These are phyloP conservation scores for Agapornis canus DNA, from an alignment of 2,797 vertebrate species.

Conservation along the genomic window DNA sequence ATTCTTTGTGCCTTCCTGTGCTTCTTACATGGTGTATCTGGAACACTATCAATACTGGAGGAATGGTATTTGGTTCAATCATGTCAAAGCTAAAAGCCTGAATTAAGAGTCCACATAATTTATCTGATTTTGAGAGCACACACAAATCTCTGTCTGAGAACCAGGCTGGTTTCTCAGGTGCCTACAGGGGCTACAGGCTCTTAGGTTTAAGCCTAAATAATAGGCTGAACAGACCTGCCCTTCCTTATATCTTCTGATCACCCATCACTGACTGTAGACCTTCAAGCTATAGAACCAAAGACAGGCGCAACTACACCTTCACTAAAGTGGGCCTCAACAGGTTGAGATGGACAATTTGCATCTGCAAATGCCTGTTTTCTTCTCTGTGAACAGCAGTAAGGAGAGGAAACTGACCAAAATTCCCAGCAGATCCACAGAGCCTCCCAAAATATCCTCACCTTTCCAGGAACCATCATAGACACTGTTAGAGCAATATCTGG, in stretches of 20 bases:
- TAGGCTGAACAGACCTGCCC: background rate
- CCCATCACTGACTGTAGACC: background rate
- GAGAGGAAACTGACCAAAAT: background rate
- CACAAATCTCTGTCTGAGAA: background rate
- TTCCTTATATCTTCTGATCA: background rate
- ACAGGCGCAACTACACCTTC: background rate
- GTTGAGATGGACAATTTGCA: background rate
- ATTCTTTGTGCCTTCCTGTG: background rate
- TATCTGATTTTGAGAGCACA: background rate
- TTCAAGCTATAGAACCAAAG: background rate
- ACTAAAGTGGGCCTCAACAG: accelerated
- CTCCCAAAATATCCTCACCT: background rate
- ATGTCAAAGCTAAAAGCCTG: background rate
- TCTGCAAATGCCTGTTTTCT: background rate
- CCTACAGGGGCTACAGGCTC: background rate
- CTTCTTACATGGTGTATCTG: background rate
- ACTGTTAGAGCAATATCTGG: background rate
- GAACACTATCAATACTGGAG: background rate
- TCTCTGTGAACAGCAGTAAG: background rate
- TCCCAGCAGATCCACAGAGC: background rate
- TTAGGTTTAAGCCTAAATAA: background rate
- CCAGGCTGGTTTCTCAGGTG: background rate
- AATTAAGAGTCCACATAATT: background rate
- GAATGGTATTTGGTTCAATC: background rate
- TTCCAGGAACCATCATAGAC: slow-evolving; percentile 29